These are phyloP conservation scores for Eriosoma lanigerum DNA, from an alignment of 1,140 invertebrate genomes.

Conservation along the genomic window DNA sequence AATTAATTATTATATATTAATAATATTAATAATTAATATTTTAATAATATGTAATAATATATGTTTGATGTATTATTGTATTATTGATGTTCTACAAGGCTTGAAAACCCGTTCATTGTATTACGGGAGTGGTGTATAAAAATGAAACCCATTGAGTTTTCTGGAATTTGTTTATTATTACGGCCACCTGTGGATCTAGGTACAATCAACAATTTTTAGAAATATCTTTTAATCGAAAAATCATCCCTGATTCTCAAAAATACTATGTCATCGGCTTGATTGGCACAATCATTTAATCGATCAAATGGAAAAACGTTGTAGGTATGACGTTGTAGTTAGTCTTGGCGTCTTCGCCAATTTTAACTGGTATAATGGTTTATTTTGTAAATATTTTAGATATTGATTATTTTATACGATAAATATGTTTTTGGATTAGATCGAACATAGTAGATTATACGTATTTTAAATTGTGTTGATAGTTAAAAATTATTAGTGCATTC, in stretches of 20 bases:
- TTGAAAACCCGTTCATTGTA: no score
- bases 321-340: not conserved
- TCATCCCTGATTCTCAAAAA: not conserved
- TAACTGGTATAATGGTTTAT: not conserved
- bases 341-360: not conserved
- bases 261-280: not conserved
- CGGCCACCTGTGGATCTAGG: not conserved
- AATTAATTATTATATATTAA: no score
- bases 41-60: no score
- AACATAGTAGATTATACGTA: no score
- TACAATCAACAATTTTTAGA: not conserved
- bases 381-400: not conserved
- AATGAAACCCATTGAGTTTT: no score
- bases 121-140: no score
- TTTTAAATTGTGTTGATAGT: no score
- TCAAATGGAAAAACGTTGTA: not conserved
- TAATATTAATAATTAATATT: no score
- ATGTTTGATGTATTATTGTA: no score
- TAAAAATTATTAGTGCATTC: no score
- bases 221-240: not conserved
- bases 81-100: no score
- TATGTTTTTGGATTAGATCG: no score
- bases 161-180: not conserved
- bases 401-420: slow-evolving; percentile 3
- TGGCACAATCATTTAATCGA: not conserved